phyloP scores from a whole-genome alignment of 1,140 invertebrate genomes.

The Drosophila malerkotliana region DNA sequence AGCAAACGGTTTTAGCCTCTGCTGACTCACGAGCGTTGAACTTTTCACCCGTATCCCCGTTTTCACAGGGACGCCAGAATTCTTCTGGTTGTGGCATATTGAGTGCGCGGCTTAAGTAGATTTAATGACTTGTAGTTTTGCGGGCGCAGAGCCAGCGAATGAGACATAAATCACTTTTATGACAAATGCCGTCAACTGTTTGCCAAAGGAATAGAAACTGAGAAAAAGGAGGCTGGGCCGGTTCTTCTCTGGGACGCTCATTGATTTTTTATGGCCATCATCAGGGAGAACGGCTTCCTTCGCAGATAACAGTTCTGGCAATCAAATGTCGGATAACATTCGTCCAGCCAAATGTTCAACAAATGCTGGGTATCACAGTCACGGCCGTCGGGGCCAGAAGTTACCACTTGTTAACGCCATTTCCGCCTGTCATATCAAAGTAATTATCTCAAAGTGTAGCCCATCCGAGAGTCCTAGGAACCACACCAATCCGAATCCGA shows the following conservation, averaged over 20 bases:
- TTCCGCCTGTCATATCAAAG: slow-evolving; percentile 80
- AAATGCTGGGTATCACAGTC: slow-evolving; percentile 34
- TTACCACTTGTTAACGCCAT: slow-evolving; percentile 74
- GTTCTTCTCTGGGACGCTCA: neutral
- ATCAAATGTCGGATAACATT: slow-evolving; percentile 71
- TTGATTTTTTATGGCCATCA: slow-evolving; percentile 53
- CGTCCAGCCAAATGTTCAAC: slow-evolving; percentile 41
- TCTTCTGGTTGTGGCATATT: slow-evolving; percentile 32
- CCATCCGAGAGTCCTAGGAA: slow-evolving; percentile 42
- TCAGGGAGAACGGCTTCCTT: slow-evolving; percentile 31
- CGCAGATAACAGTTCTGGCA: slow-evolving; percentile 57
- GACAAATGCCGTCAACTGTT: slow-evolving; percentile 56
- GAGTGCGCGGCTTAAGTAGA: slow-evolving; percentile 70
- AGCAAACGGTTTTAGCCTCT: slow-evolving; percentile 4
- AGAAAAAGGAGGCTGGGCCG: slow-evolving; percentile 7
- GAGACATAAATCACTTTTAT: slow-evolving; percentile 71
- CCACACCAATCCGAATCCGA: slow-evolving; percentile 11
- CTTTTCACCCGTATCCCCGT: slow-evolving; percentile 69
- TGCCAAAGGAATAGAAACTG: neutral
- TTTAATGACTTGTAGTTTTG: slow-evolving; percentile 72
- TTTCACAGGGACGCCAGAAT: slow-evolving; percentile 10
- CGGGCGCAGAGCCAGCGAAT: slow-evolving; percentile 24
- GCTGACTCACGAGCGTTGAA: slow-evolving; percentile 77
- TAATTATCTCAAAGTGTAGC: slow-evolving; percentile 75
- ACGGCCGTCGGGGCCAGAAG: slow-evolving; percentile 42